A percentile compares a stretch with the other conserved stretches of the same genome.
Conservation (phyloP, 1,140 invertebrate species). For the Littorina saxatilis region DNA sequence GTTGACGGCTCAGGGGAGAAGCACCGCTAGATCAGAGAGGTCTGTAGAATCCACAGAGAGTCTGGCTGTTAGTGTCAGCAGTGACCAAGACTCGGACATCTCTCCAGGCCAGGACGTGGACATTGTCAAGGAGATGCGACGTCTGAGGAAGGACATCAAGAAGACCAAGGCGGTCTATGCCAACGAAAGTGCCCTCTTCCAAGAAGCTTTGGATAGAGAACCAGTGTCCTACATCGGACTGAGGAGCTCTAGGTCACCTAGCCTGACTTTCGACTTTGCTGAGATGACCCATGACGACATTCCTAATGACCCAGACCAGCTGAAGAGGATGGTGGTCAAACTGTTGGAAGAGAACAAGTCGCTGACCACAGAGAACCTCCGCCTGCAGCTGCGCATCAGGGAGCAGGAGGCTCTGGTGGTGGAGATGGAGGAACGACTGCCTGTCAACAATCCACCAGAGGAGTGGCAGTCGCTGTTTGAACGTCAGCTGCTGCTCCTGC, state of each 20-base stretch:
- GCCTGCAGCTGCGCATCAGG: constrained; percentile 54
- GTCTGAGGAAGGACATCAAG: constrained; percentile 56
- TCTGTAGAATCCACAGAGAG: constrained; percentile 27
- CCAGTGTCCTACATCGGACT: constrained; percentile 7
- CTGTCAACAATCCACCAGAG: constrained; percentile 25
- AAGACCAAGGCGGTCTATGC: constrained; percentile 67
- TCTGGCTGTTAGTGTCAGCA: neutral
- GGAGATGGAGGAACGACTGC: constrained; percentile 51
- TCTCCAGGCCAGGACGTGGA: constrained; percentile 50
- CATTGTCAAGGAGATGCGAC: constrained; percentile 62
- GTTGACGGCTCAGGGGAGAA: neutral
- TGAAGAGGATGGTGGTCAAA: constrained; percentile 25
- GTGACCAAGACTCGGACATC: constrained; percentile 39
- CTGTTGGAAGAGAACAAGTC: constrained; percentile 59
- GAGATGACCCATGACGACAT: constrained; percentile 15
- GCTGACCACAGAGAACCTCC: constrained; percentile 61
- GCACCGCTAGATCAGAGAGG: neutral
- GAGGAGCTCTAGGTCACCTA: constrained; percentile 13
- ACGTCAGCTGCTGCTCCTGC: constrained; percentile 64
- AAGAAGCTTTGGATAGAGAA: constrained; percentile 63
- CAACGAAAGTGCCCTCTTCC: constrained; percentile 64
- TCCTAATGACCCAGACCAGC: constrained; percentile 22
- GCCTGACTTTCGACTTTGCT: neutral
- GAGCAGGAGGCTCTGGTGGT: constrained; percentile 65
- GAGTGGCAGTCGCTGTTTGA: constrained; percentile 55